A percentile compares a stretch with the other conserved stretches of the same genome.
phyloP scores from a whole-genome alignment of 2,888 invertebrate genomes.

The Leucophenga maculata region DNA sequence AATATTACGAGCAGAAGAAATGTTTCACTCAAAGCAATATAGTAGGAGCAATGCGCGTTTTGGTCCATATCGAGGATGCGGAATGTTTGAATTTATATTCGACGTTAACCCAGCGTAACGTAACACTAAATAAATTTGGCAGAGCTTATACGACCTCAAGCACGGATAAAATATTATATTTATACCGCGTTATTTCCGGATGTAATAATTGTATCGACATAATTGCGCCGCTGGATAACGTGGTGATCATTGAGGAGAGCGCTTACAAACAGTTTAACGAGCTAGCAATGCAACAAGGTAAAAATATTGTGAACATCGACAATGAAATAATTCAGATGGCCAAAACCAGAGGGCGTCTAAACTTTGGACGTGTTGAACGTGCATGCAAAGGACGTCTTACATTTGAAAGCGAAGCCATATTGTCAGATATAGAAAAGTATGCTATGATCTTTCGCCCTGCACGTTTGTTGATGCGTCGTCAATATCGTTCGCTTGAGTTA shows the following conservation, averaged over 20 bases:
- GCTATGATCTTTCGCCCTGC: constrained; percentile 58
- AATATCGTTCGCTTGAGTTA: constrained; percentile 59
- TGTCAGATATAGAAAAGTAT: constrained; percentile 48
- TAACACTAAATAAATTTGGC: constrained; percentile 53
- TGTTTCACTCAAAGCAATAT: constrained; percentile 50
- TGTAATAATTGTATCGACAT: constrained; percentile 45
- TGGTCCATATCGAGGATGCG: constrained; percentile 67
- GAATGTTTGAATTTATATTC: constrained; percentile 53
- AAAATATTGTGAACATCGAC: no score
- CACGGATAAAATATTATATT: no score
- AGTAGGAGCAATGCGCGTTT: constrained; percentile 42
- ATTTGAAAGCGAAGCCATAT: constrained; percentile 51
- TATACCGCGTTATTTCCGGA: constrained; percentile 49
- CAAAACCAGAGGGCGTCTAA: constrained; percentile 45
- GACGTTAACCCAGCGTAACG: constrained; percentile 49
- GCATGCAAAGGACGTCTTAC: constrained; percentile 52
- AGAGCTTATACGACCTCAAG: no score
- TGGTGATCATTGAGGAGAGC: constrained; percentile 53
- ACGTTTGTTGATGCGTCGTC: constrained; percentile 58
- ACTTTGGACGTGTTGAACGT: constrained; percentile 51
- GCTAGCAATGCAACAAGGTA: constrained; percentile 35
- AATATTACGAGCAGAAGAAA: constrained; percentile 46
- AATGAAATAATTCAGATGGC: no score
- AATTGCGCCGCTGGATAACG: constrained; percentile 54
- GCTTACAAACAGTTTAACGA: no score